These are phyloP conservation scores for Ifrita kowaldi DNA, from an alignment of 2,113 vertebrate species.

Conservation along the genomic window DNA sequence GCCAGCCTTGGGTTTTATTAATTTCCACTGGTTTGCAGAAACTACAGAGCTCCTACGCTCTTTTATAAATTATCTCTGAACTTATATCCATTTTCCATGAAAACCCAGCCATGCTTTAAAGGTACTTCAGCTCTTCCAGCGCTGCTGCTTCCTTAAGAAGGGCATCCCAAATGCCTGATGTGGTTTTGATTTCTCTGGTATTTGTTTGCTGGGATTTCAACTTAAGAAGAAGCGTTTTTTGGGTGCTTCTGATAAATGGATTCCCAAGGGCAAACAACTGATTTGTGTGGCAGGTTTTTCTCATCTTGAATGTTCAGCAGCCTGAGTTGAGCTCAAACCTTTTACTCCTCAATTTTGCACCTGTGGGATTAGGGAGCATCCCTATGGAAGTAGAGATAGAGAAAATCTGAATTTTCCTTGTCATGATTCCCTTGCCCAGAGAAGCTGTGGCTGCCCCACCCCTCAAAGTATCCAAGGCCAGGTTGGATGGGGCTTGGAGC, in stretches of 20 bases:
- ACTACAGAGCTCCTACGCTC: neutral
- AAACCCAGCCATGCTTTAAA: neutral
- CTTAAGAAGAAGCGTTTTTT: neutral
- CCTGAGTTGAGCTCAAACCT: neutral
- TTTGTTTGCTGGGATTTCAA: neutral
- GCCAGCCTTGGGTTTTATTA: slow-evolving; percentile 21
- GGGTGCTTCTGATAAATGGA: neutral
- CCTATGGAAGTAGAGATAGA: neutral
- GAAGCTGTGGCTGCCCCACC: neutral
- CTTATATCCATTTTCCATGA: neutral
- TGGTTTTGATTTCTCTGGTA: neutral
- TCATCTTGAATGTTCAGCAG: neutral
- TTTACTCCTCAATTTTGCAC: neutral
- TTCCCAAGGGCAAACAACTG: neutral
- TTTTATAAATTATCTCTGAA: neutral
- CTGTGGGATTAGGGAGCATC: neutral
- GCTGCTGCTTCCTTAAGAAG: neutral
- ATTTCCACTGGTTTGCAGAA: slow-evolving; percentile 26
- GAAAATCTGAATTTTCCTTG: neutral
- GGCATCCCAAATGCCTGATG: neutral
- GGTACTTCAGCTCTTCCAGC: neutral
- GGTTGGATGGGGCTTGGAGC: accelerated
- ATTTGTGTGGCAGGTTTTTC: neutral
- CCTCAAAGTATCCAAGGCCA: neutral
- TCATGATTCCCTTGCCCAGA: neutral